Evolutionary conservation across 2,113 vertebrate species (phyloP).

Genomic region (Psilopogon haemacephalus): DNA sequence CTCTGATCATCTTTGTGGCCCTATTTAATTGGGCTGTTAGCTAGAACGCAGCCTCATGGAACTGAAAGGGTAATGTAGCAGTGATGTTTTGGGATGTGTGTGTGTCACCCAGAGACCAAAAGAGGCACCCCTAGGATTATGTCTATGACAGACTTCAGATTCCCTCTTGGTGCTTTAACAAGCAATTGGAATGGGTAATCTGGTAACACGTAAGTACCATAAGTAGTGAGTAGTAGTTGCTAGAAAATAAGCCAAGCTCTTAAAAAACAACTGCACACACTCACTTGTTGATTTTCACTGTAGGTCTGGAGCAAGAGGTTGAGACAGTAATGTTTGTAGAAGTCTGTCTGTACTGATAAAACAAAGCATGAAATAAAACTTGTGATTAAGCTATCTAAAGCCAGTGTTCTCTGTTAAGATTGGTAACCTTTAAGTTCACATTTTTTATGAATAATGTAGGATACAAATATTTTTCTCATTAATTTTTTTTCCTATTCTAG

Average conservation of each 20-base stretch:
- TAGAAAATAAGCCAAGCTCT: slow-evolving; percentile 45
- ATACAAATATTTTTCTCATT: background rate
- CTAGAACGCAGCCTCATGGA: slow-evolving; percentile 47
- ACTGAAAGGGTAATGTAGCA: slow-evolving; percentile 24
- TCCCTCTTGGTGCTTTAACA: slow-evolving; percentile 18
- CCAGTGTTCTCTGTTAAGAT: background rate
- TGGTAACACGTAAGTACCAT: background rate
- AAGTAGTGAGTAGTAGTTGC: slow-evolving; percentile 11
- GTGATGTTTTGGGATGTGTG: slow-evolving; percentile 33
- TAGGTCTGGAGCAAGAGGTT: background rate
- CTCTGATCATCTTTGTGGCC: too few species aligned
- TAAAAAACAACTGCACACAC: background rate
- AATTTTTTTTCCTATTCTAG: background rate
- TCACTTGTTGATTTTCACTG: background rate
- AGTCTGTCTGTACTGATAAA: background rate
- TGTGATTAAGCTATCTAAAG: background rate
- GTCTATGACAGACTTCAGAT: slow-evolving; percentile 4
- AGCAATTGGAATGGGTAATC: slow-evolving; percentile 19
- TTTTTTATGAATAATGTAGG: background rate
- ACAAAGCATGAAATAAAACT: background rate
- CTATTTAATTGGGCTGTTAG: slow-evolving; percentile 72
- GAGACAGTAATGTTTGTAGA: background rate
- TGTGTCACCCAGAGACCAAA: slow-evolving; percentile 37
- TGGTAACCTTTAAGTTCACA: background rate
- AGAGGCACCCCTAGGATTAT: slow-evolving; percentile 11